phyloP scores from a whole-genome alignment of 1,140 invertebrate genomes.

The Aplysia californica region DNA sequence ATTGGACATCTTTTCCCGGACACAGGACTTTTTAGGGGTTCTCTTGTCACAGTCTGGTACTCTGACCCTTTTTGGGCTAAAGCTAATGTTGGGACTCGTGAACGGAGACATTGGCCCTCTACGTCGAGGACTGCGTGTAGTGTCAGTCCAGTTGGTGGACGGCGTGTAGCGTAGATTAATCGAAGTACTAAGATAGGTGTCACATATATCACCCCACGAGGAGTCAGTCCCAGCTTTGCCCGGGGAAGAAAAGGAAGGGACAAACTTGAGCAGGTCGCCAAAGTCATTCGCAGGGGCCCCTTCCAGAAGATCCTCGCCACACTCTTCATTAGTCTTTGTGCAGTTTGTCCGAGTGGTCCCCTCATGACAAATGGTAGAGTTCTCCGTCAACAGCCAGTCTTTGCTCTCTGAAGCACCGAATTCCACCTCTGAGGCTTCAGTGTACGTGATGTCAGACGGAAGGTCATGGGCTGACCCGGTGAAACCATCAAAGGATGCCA shows the following conservation, averaged over 20 bases:
- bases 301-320: not conserved
- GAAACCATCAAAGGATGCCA: slow-evolving; percentile 20
- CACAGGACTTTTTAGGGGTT: not conserved
- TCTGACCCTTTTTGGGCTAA: not conserved
- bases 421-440: slow-evolving; percentile 25
- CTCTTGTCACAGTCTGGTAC: not conserved
- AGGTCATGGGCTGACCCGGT: slow-evolving; percentile 9
- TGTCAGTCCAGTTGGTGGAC: too few species aligned
- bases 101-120: not conserved
- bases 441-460: slow-evolving; percentile 25
- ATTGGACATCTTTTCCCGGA: too few species aligned
- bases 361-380: too few species aligned
- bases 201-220: slow-evolving; percentile 37
- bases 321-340: slow-evolving; percentile 2
- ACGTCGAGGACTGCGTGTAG: too few species aligned
- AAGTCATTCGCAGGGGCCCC: not conserved
- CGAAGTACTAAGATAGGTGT: slow-evolving; percentile 1
- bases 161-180: too few species aligned
- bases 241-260: slow-evolving; percentile 29
- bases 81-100: not conserved
- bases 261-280: slow-evolving; percentile 5
- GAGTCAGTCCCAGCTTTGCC: slow-evolving; percentile 30
- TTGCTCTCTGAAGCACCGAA: slow-evolving; percentile 11
- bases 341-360: not conserved
- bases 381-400: too few species aligned